phyloP scores from a whole-genome alignment of 2,797 vertebrate species.

The Anolis apletophallus region DNA sequence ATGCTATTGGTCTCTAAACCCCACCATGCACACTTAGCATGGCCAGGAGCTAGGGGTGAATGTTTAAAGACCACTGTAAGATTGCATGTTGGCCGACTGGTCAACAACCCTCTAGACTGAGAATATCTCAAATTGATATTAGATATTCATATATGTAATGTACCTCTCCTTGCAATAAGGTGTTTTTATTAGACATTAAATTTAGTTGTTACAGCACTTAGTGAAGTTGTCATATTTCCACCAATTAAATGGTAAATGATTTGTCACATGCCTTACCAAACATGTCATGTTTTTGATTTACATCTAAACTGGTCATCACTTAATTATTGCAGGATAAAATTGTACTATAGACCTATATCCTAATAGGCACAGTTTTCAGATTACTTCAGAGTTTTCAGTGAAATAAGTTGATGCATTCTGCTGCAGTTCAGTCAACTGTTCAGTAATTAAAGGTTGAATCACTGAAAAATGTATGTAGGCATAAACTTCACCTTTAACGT shows the following conservation, averaged over 20 bases:
- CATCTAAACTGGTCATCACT: background rate
- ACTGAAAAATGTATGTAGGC: no score
- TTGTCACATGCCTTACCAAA: background rate
- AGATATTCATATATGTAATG: background rate
- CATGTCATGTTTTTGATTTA: background rate
- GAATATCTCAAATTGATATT: constrained; percentile 30
- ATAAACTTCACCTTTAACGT: no score
- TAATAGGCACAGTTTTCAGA: background rate
- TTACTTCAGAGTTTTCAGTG: no score
- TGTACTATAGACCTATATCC: background rate
- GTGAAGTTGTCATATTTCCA: background rate
- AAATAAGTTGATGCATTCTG: no score
- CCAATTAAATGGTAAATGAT: background rate
- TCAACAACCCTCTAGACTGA: constrained; percentile 18
- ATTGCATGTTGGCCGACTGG: background rate
- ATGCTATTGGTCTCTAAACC: background rate
- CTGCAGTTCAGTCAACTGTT: no score
- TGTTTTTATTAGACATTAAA: background rate
- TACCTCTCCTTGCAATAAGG: background rate
- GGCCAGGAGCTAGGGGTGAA: background rate
- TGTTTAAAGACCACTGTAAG: background rate
- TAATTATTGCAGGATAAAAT: background rate
- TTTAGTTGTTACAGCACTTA: background rate
- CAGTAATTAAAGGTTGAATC: no score
- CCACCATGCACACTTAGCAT: background rate